Conservation (phyloP, 2,113 vertebrate genomes). For the Tachysurus vachellii region DNA sequence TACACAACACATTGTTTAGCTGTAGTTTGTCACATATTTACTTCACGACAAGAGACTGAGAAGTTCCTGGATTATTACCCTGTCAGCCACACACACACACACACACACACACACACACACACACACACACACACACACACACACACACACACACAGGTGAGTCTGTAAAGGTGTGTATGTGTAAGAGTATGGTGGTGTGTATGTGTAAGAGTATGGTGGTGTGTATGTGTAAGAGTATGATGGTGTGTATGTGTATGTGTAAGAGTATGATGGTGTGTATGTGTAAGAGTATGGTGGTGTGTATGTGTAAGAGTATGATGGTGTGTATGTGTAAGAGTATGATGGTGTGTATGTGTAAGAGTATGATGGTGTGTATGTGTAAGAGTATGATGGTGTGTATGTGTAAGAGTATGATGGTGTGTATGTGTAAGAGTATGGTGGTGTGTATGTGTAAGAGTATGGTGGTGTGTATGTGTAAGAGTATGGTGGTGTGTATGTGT, state of each 20-base stretch:
- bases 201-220: background rate
- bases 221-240: background rate
- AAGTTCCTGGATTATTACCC: constrained; percentile 7
- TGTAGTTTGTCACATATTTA: too few species aligned
- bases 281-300: background rate
- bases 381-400: background rate
- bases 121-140: background rate
- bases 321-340: background rate
- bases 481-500: background rate
- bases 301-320: background rate
- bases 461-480: background rate
- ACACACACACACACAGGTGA: constrained; percentile 41
- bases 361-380: background rate
- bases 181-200: background rate
- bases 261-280: background rate
- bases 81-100: background rate
- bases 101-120: constrained; percentile 24
- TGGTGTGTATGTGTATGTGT: too few species aligned
- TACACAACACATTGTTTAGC: background rate
- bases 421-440: background rate
- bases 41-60: background rate
- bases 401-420: too few species aligned
- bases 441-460: background rate
- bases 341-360: background rate
- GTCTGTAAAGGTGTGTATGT: constrained; percentile 22